Conservation (phyloP, 2,888 invertebrate genomes). For the Monochamus alternatus region DNA sequence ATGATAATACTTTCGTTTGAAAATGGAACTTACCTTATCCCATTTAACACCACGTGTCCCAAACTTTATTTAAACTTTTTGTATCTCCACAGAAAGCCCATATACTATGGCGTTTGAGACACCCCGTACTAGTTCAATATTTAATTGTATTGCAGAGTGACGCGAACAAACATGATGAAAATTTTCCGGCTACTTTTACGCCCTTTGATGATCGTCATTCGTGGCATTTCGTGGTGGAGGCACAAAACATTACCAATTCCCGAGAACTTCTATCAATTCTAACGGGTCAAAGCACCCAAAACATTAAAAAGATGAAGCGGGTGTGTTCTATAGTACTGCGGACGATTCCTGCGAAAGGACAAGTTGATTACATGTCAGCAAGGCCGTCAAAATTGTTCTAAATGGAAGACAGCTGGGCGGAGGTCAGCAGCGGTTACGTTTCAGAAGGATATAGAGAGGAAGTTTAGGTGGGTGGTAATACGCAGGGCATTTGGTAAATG, state of each 20-base stretch:
- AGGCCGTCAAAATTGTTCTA: background rate
- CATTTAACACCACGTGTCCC: too few relatives aligned
- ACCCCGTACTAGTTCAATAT: too few relatives aligned
- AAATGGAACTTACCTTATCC: too few relatives aligned
- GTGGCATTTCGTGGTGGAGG: background rate
- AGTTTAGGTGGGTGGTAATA: too few relatives aligned
- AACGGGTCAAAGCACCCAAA: constrained; percentile 3
- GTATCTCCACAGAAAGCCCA: too few relatives aligned
- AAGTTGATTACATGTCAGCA: constrained; percentile 7
- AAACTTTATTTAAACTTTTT: too few relatives aligned
- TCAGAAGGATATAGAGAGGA: background rate
- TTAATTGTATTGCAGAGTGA: too few relatives aligned
- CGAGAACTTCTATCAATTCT: background rate
- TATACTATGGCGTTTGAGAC: too few relatives aligned
- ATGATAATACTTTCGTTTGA: too few relatives aligned
- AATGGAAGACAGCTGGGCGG: background rate
- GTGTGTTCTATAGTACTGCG: background rate
- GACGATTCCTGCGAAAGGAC: constrained; percentile 6
- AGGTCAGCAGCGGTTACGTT: background rate
- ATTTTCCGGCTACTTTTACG: too few relatives aligned
- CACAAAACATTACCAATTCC: background rate
- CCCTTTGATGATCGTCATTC: too few relatives aligned
- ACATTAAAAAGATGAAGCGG: constrained; percentile 10
- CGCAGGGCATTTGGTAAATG: background rate
- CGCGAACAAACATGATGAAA: too few relatives aligned